Evolutionary conservation across 2,888 invertebrate genomes (phyloP), one percentile per base, ranked within the genome.

Genomic region (Brenthis daphne): DNA sequence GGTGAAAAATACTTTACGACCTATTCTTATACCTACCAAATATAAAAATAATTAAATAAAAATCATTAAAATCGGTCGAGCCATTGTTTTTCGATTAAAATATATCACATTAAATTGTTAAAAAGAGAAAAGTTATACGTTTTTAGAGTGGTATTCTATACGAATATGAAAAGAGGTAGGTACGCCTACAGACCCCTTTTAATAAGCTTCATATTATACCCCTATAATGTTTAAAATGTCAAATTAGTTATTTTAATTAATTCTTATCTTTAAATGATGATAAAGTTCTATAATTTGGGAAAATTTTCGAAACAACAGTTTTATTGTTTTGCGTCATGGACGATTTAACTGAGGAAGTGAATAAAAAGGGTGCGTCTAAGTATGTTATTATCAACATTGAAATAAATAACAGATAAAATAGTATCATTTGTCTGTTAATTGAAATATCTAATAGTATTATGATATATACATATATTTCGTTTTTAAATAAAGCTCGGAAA

Each of bases 261-360:
- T 53, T 53, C 37, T 48, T 48, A 60, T 55, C 20, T 60, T 60
- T 54, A 48, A 50, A 67, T 50, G 20, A 55, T 55, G 47, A 61
- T 48, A 68, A 68, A 63, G 48, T 29, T 53, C 47, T 51, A 20
- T 65, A 69, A 68, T 61, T 58, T 65, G 64, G 65, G 50, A 51
- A 70, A 70, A 55, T 69, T 74, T 73, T 71, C 65, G 48, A 74
- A 74, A 72, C 70, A 73, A 64, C 64, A 67, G 58, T 70, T 74
- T 73, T 72, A 74, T 75, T 73, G 69, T 81, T 80, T 76, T 74
- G 74, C 75, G 88, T 86, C 82, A 86, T 85, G 87, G 86, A 77
- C 85, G 84, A 89, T 88, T 90, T 82, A 87, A 82, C 84, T 78
- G 77, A 82, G 77, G 77, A 81, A 82, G 77, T 79, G 79, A 80